Evolutionary conservation across 2,888 invertebrate species (phyloP), one percentile per base, ranked within the genome.

Genomic region (Escarpia spicata): DNA sequence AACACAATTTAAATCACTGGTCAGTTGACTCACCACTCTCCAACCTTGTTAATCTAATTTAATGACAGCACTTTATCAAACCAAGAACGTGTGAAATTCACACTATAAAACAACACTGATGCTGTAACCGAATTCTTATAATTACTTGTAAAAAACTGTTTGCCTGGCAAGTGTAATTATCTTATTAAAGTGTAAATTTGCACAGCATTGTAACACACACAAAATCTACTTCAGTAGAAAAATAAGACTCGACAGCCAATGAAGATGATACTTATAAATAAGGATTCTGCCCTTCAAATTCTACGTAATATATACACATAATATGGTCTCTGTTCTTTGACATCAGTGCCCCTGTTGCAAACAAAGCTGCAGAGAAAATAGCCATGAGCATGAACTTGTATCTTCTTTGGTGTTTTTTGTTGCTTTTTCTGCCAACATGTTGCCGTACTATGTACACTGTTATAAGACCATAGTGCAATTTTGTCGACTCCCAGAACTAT

Each of bases 331-430:
- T 75, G 75, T 75, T 75, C 19, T 75, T 75, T 26, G 75, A 75
- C 75, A 26, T 2, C 19, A 26, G 19, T 75, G 75, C 19, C 75
- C 75, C 26, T 6, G 75, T 6, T 26, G 26, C n/a, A 75, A 26
- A 75, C 75, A n/a, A 26, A 6, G 26, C 75, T 4, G 75, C 75
- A 75, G 75, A 75, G 75, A 75, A 26, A 75, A 2, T 15, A 12
- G 75, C 19, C 19, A 19, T 75, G 19, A 26, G 26, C 75, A 75
- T 19, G 26, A 6, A 75, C 75, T 75, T 75, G 75, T 75, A 75
- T 75, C 75, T 75, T 75, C 75, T 75, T 75, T 75, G 75, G 75
- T 26, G 75, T 75, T 26, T 75, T 75, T 75, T 75, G 75, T 75
- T 75, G 19, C 26, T 75, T 75, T 26, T 26, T 26, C 75, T 26